Evolutionary conservation across 2,888 invertebrate species (phyloP).

Genomic region (Ophion ellenae): DNA sequence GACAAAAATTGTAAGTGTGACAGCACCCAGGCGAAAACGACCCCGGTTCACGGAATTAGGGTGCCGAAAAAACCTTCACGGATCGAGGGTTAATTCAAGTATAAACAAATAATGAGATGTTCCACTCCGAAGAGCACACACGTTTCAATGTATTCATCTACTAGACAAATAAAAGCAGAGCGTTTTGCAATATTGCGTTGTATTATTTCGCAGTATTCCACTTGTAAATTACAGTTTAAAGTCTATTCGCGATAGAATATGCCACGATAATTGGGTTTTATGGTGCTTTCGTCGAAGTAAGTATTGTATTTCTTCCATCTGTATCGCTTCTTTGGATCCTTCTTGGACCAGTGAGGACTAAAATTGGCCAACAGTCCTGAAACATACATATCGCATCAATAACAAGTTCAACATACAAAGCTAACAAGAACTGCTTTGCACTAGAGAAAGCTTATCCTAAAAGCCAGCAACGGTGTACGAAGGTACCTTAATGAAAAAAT

Average conservation of each 20-base stretch:
- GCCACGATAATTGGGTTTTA: conserved; percentile 79
- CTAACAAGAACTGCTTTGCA: not conserved
- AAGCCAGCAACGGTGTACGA: not conserved
- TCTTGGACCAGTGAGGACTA: conserved; percentile 87
- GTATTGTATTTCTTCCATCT: conserved; percentile 92
- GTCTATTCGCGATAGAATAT: conserved; percentile 51
- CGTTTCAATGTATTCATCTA: no score
- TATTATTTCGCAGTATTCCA: not conserved
- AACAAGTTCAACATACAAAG: not conserved
- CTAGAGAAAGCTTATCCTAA: no score
- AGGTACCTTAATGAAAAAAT: not conserved
- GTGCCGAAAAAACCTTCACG: no score
- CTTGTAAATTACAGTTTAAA: conserved; percentile 44
- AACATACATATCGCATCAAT: conserved; percentile 48
- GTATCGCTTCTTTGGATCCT: conserved; percentile 88
- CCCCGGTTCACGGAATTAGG: no score
- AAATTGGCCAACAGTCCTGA: conserved; percentile 91
- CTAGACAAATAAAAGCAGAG: no score
- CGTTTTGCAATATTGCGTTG: not conserved
- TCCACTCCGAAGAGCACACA: no score
- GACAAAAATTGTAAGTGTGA: no score
- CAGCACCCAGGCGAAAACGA: no score
- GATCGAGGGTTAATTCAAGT: no score
- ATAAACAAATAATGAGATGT: no score
- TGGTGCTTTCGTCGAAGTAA: conserved; percentile 92